Base-by-base conservation (phyloP, 1,140 invertebrate genomes). In the Heliothis virescens region DNA sequence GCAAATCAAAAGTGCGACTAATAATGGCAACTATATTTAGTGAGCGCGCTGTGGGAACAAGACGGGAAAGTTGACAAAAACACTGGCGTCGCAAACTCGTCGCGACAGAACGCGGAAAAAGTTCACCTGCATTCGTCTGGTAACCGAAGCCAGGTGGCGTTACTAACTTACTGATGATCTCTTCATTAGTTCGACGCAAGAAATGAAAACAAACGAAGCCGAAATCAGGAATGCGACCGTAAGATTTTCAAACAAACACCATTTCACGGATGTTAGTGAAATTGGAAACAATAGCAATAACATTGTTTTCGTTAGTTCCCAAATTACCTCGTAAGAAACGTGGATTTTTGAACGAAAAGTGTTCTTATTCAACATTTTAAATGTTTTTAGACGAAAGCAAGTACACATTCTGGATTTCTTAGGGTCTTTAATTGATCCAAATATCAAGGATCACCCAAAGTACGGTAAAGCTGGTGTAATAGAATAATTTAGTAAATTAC, bases 21-120 rank as follows among this genome's bases (percentile, higher is more conserved):
- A 81, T 74, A 82, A 81, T 79, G 79, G 52, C 73, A 71, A 80
- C 47, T 77, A 53, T 65, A 77, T 75, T 75, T 75, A 75, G 72
- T 62, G 50, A 41, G 34, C 34, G 21, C 15, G 74, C 34, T 77
- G 57, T 62, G 72, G 72, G 72, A 74, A 72, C 57, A 74, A 34
- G 41, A 60, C 85, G 91, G 87, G 91, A 92, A 92, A 93, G 92
- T 90, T 82, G 79, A 90, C 87, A 92, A 92, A 92, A 91, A 90
- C 85, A 79, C 71, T 79, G 84, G 86, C 85, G 87, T 83, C 87
- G 79, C 34, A 65, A 80, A 78, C 75, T 78, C 82, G 85, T 74
- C 82, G 82, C 74, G 83, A 82, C 76, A 26, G 47, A 53, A 83
- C 82, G 81, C 83, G 83, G 26, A 90, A 91, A 91, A 91, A 82